These are phyloP conservation scores for Perca flavescens DNA, from an alignment of 2,113 vertebrate species.

Conservation along the genomic window DNA sequence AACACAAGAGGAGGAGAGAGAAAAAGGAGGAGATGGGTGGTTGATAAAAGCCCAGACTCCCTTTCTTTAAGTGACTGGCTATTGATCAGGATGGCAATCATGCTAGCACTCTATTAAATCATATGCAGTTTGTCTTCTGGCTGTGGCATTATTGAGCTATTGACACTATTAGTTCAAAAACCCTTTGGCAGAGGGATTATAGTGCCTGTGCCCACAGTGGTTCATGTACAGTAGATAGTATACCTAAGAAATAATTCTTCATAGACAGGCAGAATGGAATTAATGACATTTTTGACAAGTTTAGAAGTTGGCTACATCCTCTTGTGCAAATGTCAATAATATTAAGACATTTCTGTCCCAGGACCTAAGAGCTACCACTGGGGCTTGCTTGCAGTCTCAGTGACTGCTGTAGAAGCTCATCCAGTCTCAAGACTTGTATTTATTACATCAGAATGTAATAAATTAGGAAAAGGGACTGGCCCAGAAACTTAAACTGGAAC, in stretches of 20 bases:
- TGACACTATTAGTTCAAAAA: slow-evolving; percentile 58
- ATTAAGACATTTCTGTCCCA: not conserved
- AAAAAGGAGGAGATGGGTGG: slow-evolving; percentile 36
- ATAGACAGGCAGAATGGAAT: not conserved
- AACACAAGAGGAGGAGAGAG: slow-evolving; percentile 6
- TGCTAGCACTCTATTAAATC: slow-evolving; percentile 72
- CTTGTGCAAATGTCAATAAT: slow-evolving; percentile 17
- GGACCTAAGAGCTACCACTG: not conserved
- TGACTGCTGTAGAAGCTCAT: not conserved
- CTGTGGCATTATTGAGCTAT: slow-evolving; percentile 61
- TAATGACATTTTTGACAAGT: slow-evolving; percentile 9
- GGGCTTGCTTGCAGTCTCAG: not conserved
- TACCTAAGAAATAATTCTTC: slow-evolving; percentile 11
- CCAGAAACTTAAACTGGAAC: no score
- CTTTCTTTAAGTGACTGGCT: slow-evolving; percentile 65
- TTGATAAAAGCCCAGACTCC: slow-evolving; percentile 61
- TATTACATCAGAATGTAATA: not conserved
- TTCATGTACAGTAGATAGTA: slow-evolving; percentile 34
- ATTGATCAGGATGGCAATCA: slow-evolving; percentile 73
- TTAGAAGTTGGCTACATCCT: slow-evolving; percentile 2
- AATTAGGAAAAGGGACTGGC: no score
- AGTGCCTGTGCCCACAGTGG: slow-evolving; percentile 22
- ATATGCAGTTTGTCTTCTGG: slow-evolving; percentile 59
- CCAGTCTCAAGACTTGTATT: not conserved
- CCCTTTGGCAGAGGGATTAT: slow-evolving; percentile 48